A percentile compares a stretch with the other conserved stretches of the same genome.
Evolutionary conservation across 2,888 invertebrate species (phyloP).

Genomic region (Brachypterus glaber): DNA sequence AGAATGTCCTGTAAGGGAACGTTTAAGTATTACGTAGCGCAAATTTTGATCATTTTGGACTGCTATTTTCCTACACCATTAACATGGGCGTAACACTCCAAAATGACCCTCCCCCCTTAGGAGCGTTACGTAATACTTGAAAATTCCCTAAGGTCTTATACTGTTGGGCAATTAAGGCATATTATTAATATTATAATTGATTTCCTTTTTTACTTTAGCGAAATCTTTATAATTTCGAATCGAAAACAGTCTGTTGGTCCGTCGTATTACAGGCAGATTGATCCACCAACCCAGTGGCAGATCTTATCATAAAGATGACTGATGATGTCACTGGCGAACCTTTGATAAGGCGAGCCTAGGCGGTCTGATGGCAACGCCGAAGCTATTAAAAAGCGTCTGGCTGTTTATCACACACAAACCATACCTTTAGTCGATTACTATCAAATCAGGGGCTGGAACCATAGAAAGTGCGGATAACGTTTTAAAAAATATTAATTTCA

Average conservation of each 20-base stretch:
- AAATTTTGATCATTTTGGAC: too few species aligned
- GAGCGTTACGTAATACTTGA: too few species aligned
- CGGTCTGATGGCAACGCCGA: constrained; percentile 92
- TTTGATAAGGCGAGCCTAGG: constrained; percentile 64
- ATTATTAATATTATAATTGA: too few species aligned
- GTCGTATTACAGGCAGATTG: constrained; percentile 83
- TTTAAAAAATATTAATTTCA: constrained; percentile 70
- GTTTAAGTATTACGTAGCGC: too few species aligned
- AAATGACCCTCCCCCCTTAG: too few species aligned
- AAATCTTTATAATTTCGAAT: too few species aligned
- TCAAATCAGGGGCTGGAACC: constrained; percentile 64
- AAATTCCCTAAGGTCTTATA: too few species aligned
- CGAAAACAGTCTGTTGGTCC: constrained; percentile 77
- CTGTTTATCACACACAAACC: constrained; percentile 82
- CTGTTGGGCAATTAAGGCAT: too few species aligned
- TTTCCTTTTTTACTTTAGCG: too few species aligned
- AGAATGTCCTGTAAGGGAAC: too few species aligned
- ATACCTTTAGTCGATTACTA: constrained; percentile 89
- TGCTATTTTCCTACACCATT: too few species aligned
- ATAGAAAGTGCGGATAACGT: constrained; percentile 67
- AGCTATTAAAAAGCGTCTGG: constrained; percentile 79
- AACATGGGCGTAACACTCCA: too few species aligned
- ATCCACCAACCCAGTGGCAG: constrained; percentile 85
- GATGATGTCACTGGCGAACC: constrained; percentile 95
- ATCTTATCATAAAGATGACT: constrained; percentile 94